phyloP scores from a whole-genome alignment of 1,140 invertebrate genomes.

The Platyscapa corneri region DNA sequence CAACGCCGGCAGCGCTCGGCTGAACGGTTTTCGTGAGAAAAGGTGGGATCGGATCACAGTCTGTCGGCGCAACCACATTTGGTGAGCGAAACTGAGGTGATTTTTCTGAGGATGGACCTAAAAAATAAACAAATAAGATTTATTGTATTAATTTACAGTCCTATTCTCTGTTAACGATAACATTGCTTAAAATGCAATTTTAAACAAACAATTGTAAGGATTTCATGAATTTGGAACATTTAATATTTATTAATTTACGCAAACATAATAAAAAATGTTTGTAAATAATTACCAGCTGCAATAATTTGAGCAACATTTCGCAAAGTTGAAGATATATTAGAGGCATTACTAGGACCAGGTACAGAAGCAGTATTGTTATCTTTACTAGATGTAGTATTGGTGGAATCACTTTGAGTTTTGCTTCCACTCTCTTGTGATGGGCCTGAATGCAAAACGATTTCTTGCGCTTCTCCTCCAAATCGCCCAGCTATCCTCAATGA shows the following conservation, averaged over 20 bases:
- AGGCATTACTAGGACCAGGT: slow-evolving; percentile 70
- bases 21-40: slow-evolving; percentile 70
- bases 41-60: slow-evolving; percentile 78
- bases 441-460: slow-evolving; percentile 82
- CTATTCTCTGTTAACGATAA: too few species aligned
- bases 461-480: slow-evolving; percentile 82
- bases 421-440: slow-evolving; percentile 70
- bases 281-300: slow-evolving; percentile 63
- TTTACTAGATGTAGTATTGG: slow-evolving; percentile 57
- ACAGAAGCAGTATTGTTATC: slow-evolving; percentile 65
- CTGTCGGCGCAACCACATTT: slow-evolving; percentile 87
- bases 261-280: too few species aligned
- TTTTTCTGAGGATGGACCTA: slow-evolving; percentile 69
- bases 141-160: too few species aligned
- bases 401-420: slow-evolving; percentile 67
- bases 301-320: slow-evolving; percentile 72
- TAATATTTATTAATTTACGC: too few species aligned
- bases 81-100: slow-evolving; percentile 83
- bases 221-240: too few species aligned
- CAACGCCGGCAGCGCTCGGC: slow-evolving; percentile 54
- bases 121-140: neutral
- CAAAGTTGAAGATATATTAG: slow-evolving; percentile 68
- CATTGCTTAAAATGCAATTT: too few species aligned
- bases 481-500: slow-evolving; percentile 88
- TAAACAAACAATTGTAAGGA: too few species aligned